phyloP scores from a whole-genome alignment of 2,113 vertebrate genomes.

The Odontesthes bonariensis region DNA sequence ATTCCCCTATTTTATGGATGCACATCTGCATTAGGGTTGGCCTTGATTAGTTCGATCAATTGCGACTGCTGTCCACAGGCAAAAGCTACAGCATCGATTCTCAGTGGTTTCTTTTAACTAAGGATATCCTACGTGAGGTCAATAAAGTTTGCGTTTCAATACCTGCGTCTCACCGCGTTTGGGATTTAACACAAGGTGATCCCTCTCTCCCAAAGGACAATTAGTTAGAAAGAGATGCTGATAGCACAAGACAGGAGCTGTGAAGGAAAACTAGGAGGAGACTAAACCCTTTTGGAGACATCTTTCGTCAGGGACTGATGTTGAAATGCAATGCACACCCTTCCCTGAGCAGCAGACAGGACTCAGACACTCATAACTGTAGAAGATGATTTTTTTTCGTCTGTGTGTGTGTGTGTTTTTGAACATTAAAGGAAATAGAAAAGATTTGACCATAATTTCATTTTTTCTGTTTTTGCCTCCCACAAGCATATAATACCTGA shows the following conservation, averaged over 20 bases:
- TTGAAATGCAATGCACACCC: slow-evolving; percentile 74
- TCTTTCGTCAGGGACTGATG: slow-evolving; percentile 28
- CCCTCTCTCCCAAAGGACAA: slow-evolving; percentile 31
- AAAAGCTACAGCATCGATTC: slow-evolving; percentile 47
- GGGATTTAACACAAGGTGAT: slow-evolving; percentile 52
- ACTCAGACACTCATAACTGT: slow-evolving; percentile 31
- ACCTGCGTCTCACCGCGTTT: not conserved
- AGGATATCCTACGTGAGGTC: slow-evolving; percentile 3
- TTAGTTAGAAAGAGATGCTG: slow-evolving; percentile 16
- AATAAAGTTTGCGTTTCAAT: slow-evolving; percentile 21
- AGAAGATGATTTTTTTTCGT: slow-evolving; percentile 2
- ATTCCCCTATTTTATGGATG: not conserved
- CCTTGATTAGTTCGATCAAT: slow-evolving; percentile 36
- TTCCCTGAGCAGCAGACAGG: slow-evolving; percentile 52
- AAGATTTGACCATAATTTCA: too few relatives aligned
- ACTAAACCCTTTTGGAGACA: slow-evolving; percentile 29
- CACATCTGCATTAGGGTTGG: slow-evolving; percentile 19
- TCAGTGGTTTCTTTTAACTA: slow-evolving; percentile 35
- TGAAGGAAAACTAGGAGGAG: slow-evolving; percentile 7
- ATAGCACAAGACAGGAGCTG: not conserved
- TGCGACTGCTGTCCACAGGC: slow-evolving; percentile 33
- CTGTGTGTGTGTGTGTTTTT: not conserved
- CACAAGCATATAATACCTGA: not conserved
- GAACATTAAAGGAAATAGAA: too few relatives aligned
- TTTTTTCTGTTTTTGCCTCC: too few relatives aligned